Percentiles rank a stretch among this genome's conserved stretches.
These are phyloP conservation scores for Drosophila sp. DNA, from an alignment of 1,140 invertebrate species.

Conservation along the genomic window DNA sequence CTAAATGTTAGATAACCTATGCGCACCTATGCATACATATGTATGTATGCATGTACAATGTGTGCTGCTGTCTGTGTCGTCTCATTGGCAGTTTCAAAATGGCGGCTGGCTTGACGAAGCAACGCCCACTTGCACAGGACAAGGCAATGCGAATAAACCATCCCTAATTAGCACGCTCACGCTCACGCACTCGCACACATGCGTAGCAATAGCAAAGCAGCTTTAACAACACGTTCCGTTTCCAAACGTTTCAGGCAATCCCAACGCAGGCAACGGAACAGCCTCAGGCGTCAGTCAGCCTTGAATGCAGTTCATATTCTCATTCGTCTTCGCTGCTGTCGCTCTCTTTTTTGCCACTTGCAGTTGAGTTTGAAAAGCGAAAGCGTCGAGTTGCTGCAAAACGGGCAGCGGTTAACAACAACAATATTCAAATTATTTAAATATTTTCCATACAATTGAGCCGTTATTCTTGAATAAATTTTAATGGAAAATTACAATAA, in stretches of 20 bases:
- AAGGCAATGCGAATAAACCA: constrained; percentile 34
- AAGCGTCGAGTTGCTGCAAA: constrained; percentile 55
- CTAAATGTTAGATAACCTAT: constrained; percentile 43
- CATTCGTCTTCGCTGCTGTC: constrained; percentile 32
- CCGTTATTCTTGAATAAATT: background rate
- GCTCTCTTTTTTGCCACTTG: constrained; percentile 53
- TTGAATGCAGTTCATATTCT: constrained; percentile 60
- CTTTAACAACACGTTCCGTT: constrained; percentile 19
- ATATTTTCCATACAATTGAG: background rate
- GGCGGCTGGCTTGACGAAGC: constrained; percentile 32
- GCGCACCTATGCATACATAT: constrained; percentile 6
- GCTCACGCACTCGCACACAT: constrained; percentile 5
- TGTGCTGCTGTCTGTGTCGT: constrained; percentile 4
- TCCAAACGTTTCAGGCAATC: constrained; percentile 43
- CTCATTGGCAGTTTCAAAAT: constrained; percentile 46
- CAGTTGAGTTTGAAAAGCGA: constrained; percentile 76
- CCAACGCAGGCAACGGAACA: constrained; percentile 33
- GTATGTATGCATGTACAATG: background rate
- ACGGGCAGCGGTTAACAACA: constrained; percentile 24
- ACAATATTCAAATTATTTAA: constrained; percentile 16
- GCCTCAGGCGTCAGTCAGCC: constrained; percentile 35
- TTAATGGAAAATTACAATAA: constrained; percentile 5
- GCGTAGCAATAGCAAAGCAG: background rate
- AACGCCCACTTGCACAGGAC: constrained; percentile 44
- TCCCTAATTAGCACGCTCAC: constrained; percentile 47